These are phyloP conservation scores for Machaerirhynchus nigripectus DNA, from an alignment of 2,113 vertebrate species.

Conservation along the genomic window DNA sequence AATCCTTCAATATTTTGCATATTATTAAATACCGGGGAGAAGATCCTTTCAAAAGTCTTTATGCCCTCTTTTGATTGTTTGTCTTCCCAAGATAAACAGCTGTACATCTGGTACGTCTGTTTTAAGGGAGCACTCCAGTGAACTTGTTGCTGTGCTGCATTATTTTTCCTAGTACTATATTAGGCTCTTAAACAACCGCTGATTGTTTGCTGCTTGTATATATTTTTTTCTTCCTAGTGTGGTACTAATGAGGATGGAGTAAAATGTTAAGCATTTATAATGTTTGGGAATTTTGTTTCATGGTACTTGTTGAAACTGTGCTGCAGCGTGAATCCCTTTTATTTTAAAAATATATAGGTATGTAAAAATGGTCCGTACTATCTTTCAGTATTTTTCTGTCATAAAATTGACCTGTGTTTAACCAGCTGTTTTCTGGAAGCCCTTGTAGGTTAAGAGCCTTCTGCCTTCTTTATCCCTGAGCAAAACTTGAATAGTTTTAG, in stretches of 20 bases:
- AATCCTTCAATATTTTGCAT: conserved; percentile 14
- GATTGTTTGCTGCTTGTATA: not conserved
- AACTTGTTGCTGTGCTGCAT: conserved; percentile 79
- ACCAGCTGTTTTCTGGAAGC: not conserved
- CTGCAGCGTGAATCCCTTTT: not conserved
- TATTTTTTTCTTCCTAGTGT: not conserved
- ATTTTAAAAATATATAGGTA: not conserved
- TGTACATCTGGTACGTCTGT: conserved; percentile 11
- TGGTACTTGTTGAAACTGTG: conserved; percentile 57
- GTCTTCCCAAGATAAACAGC: not conserved
- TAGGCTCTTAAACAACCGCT: not conserved
- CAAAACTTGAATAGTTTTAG: not conserved
- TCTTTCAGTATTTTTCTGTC: not conserved
- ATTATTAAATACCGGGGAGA: not conserved
- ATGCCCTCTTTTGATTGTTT: not conserved
- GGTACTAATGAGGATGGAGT: not conserved
- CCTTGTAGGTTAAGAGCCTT: not conserved
- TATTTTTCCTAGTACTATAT: conserved; percentile 38
- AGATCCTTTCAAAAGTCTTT: conserved; percentile 19
- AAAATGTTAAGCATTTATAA: not conserved
- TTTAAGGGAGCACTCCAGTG: conserved; percentile 36
- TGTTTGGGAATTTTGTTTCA: not conserved
- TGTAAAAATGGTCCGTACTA: not conserved
- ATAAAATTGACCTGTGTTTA: not conserved
- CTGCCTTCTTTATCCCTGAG: not conserved